Conservation (phyloP, 1,140 invertebrate species). For the Venustaconcha ellipsiformis region DNA sequence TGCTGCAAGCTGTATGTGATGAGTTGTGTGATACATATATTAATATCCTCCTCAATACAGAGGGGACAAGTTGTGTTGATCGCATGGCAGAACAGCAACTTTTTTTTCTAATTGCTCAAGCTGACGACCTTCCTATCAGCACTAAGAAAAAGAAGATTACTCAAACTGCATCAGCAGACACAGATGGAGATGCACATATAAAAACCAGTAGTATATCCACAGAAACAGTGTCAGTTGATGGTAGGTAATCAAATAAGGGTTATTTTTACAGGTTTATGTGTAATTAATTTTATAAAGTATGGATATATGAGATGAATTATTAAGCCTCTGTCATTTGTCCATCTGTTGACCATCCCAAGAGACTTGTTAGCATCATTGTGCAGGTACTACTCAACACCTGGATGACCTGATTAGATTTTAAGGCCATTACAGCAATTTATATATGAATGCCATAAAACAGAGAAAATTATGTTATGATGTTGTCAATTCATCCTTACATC, state of each 20-base stretch:
- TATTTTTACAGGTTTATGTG: not conserved
- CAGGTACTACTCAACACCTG: too few species aligned
- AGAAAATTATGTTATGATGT: too few species aligned
- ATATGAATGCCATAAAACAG: too few species aligned
- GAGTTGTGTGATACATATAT: slow-evolving; percentile 76
- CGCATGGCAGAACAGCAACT: slow-evolving; percentile 75
- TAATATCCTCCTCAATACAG: slow-evolving; percentile 74
- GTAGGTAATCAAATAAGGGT: slow-evolving; percentile 14
- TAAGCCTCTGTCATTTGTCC: too few species aligned
- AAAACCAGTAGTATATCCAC: slow-evolving; percentile 14
- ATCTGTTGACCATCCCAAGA: too few species aligned
- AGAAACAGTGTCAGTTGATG: slow-evolving; percentile 32
- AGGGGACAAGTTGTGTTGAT: slow-evolving; percentile 73
- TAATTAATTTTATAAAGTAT: not conserved
- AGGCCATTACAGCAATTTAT: too few species aligned
- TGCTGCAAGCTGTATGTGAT: slow-evolving; percentile 72
- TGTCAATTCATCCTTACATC: too few species aligned
- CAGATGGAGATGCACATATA: slow-evolving; percentile 14
- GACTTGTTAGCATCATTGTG: too few species aligned
- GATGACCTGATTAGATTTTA: too few species aligned
- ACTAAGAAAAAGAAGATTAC: slow-evolving; percentile 12
- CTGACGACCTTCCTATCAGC: slow-evolving; percentile 73
- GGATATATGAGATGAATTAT: too few species aligned
- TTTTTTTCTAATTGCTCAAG: slow-evolving; percentile 76
- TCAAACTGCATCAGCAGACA: not conserved